Evolutionary conservation across 2,113 vertebrate genomes (phyloP).

Genomic region (Bettongia penicillata): DNA sequence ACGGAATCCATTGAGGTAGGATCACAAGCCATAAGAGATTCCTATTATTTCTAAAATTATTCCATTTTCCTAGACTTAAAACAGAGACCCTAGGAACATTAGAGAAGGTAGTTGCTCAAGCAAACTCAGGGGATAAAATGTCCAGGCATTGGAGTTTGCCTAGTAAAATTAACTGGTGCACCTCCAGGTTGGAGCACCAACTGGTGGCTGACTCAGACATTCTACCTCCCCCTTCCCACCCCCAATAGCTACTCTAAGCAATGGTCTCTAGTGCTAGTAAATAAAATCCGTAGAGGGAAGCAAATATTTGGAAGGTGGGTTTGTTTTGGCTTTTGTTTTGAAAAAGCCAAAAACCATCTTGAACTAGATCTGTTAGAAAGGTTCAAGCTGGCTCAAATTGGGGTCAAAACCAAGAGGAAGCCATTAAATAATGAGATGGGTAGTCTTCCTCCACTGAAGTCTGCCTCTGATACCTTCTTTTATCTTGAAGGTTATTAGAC

Average conservation of each 20-base stretch:
- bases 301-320: background rate
- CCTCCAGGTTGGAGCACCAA: background rate
- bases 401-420: background rate
- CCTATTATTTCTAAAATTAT: background rate
- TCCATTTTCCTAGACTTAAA: background rate
- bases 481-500: background rate
- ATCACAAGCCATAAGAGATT: background rate
- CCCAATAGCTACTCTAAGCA: background rate
- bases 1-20: background rate
- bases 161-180: background rate
- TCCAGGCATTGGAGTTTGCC: background rate
- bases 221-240: background rate
- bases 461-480: background rate
- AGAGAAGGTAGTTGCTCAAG: background rate
- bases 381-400: background rate
- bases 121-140: background rate
- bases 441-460: background rate
- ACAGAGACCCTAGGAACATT: background rate
- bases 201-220: background rate
- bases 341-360: background rate
- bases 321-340: background rate
- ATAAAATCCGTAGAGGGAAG: background rate
- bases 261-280: background rate
- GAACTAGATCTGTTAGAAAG: background rate
- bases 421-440: background rate